Base-by-base conservation (phyloP, 2,113 vertebrate genomes). In the Percopsis transmontana region DNA sequence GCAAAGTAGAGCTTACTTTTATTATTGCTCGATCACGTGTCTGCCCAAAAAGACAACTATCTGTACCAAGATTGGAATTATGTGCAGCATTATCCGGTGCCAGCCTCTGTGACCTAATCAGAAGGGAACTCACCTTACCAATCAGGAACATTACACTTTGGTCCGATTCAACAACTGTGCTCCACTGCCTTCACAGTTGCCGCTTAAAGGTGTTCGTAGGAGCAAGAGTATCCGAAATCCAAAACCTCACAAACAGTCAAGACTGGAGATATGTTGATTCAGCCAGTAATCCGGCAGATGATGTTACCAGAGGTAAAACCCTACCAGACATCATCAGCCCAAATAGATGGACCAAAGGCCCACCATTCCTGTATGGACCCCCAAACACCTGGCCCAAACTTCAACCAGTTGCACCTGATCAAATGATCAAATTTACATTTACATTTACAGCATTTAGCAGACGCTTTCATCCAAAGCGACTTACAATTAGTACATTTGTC, bases 1-100 rank as follows among this genome's bases (percentile, higher is more conserved):
- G 82, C 78, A 84, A 83, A 81, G 85, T 87, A 2, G 83, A 81
- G 71, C 79, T 40, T 20, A 27, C 51, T 12, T 71, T 71, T 8
- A 12, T 71, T 10, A 4, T 58, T 0, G 33, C 59, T 12, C 3
- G 16, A 0, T 72, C 54, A 1, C 2, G 40, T 20, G 62, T 72
- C 0, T 15, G 42, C 2, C 58, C 19, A 2, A 67, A 57, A 16
- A 1, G 20, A 20, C 12, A 16, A 11, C 21, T 48, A 2, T 67
- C 71, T 2, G 20, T 73, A 5, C 63, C 70, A n/a, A 16, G 50
- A 0, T 18, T 72, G n/a, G 61, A 72, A 19, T 39, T 72, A 1
- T 72, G 55, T 33, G 62, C 45, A 5, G 56, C 48, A 21, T 1
- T 66, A 2, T 27, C 38, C 16, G 44, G 41, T 9, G 64, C 63